Percentiles rank a stretch among this genome's conserved stretches.
These are phyloP conservation scores for Gryllus longicercus DNA, from an alignment of 2,888 invertebrate genomes.

Conservation along the genomic window DNA sequence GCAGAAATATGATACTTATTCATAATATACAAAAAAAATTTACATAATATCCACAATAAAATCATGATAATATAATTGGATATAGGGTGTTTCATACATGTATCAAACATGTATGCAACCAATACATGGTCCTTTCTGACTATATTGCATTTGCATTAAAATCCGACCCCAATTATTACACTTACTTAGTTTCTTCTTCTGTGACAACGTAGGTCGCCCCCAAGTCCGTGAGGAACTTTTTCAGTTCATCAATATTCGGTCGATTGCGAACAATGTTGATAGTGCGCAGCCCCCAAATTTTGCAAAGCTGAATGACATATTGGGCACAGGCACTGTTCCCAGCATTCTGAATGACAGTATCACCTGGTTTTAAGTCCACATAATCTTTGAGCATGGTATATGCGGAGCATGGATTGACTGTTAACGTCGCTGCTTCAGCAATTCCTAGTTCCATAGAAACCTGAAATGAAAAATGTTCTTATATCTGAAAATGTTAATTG, in stretches of 20 bases:
- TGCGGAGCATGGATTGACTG: constrained; percentile 94
- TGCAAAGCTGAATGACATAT: constrained; percentile 86
- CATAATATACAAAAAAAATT: no score
- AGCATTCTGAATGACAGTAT: constrained; percentile 94
- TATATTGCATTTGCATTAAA: no score
- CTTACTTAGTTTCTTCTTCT: constrained; percentile 65
- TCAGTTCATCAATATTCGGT: constrained; percentile 64
- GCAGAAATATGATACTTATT: no score
- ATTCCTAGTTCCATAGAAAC: constrained; percentile 66
- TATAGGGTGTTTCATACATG: no score
- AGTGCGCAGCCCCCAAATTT: constrained; percentile 69
- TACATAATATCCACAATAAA: no score
- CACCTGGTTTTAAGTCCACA: constrained; percentile 65
- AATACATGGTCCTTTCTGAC: no score
- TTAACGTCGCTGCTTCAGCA: constrained; percentile 79
- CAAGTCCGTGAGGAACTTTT: constrained; percentile 57
- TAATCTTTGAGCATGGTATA: constrained; percentile 95
- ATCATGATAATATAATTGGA: no score
- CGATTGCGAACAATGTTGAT: constrained; percentile 84
- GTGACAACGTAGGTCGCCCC: constrained; percentile 86
- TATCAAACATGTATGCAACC: no score
- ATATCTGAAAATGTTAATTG: no score
- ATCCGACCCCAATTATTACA: no score
- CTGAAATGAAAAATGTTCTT: constrained; percentile 39
- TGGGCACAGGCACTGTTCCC: constrained; percentile 95